Base-by-base conservation (phyloP, 92 coral and sea anemone genomes). In the Phenganax marumi region DNA sequence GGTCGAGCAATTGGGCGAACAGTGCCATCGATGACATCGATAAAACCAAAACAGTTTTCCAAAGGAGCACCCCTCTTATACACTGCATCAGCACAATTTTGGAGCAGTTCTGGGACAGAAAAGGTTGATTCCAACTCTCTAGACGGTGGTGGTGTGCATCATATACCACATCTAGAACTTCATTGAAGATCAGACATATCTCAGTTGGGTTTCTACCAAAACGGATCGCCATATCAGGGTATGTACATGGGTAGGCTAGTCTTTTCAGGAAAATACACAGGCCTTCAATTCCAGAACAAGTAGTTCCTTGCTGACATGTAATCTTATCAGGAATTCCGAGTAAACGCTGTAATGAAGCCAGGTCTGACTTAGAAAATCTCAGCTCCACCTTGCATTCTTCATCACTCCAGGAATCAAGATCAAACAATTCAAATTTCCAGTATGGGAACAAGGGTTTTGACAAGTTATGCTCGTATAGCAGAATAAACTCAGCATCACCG, bases 401-500 rank as follows among this genome's bases (percentile, higher is more conserved):
- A 26, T 88, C 86, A 33, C 79, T 86, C 88, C 85, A 85, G 68
- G 56, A 57, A 26, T 87, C 90, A 46, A 70, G 19, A 58, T 79
- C 63, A 70, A 85, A 81, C 48, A 14, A 25, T 21, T 81, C n/a
- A 58, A n/a, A 80, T 73, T 81, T 86, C 89, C 81, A 86, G 78
- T 70, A 79, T 23, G 75, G 84, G 66, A 76, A 87, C 53, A 76
- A 22, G 13, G 53, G 73, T 61, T 52, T 83, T 7, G 73, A 73
- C 24, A 51, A 73, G 81, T 83, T 83, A 58, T 62, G 80, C 50
- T 88, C 88, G 52, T 25, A 85, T 19, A 84, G 82, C 68, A 88
- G 14, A n/a, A 84, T 53, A 85, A 88, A 86, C 65, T 88, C 85
- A 25, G 71, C 84, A 77, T 71, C 88, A 79, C 73, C 64, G 25